A percentile compares a stretch with the other conserved stretches of the same genome.
Evolutionary conservation across 1,140 invertebrate species (phyloP).

Genomic region (Myzus persicae): DNA sequence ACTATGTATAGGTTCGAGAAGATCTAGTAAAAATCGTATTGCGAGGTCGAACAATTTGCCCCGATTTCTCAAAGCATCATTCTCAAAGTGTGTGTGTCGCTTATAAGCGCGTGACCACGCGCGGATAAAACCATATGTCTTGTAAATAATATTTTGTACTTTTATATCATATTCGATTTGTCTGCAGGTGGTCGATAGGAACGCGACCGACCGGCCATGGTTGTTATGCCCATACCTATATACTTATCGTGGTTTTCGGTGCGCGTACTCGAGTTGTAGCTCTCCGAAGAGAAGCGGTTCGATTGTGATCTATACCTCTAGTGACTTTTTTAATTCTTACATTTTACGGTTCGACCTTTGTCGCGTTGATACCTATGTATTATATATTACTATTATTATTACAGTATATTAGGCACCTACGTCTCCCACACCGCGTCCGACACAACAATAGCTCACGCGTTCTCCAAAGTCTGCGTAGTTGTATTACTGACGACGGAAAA

Average conservation of each 20-base stretch:
- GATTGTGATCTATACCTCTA: neutral
- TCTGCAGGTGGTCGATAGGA: no score
- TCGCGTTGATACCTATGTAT: neutral
- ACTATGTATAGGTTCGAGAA: no score
- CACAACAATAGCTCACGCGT: slow-evolving; percentile 22
- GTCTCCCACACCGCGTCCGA: neutral
- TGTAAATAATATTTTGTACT: neutral
- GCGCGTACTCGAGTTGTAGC: neutral
- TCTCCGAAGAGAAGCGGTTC: neutral
- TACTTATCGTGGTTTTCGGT: neutral
- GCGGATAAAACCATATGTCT: neutral
- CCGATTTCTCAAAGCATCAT: no score
- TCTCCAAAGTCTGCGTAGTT: neutral
- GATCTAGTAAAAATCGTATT: no score
- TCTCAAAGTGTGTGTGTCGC: no score
- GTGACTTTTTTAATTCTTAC: neutral
- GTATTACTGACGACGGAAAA: neutral
- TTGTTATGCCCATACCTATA: no score
- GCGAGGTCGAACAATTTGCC: no score
- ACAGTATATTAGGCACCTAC: neutral
- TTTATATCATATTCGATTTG: no score
- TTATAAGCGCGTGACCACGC: no score
- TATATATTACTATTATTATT: neutral
- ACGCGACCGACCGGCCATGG: no score
- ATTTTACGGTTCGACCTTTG: neutral